Conservation (phyloP, 2,113 vertebrate species). For the Bolborhynchus lineola region DNA sequence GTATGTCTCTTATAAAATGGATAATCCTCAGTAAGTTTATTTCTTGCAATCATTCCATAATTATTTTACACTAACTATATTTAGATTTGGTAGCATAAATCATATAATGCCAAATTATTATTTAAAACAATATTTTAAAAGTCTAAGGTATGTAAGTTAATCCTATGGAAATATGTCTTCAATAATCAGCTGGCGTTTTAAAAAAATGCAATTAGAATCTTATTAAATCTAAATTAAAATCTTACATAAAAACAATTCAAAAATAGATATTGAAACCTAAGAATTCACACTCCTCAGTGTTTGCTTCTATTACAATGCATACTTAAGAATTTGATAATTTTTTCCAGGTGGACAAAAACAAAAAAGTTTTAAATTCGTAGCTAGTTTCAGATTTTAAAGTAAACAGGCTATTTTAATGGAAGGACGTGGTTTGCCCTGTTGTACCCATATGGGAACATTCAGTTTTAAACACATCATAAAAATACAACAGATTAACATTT, state of each 20-base stretch:
- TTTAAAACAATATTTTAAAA: conserved; percentile 47
- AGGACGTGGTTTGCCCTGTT: background rate
- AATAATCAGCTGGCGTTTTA: conserved; percentile 23
- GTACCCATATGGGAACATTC: conserved; percentile 58
- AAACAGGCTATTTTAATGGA: conserved; percentile 58
- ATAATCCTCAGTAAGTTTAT: background rate
- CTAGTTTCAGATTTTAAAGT: conserved; percentile 67
- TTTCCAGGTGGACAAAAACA: conserved; percentile 63
- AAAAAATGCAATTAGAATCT: conserved; percentile 48
- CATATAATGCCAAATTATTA: conserved; percentile 2
- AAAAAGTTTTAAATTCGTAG: conserved; percentile 52
- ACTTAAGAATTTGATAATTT: conserved; percentile 53
- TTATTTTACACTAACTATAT: background rate
- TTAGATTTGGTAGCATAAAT: conserved; percentile 44
- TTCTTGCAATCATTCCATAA: conserved; percentile 4
- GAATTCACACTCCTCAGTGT: conserved; percentile 43
- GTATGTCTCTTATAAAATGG: background rate
- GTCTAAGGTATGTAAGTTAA: conserved; percentile 6
- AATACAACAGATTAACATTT: conserved; percentile 53
- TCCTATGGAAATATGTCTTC: conserved; percentile 49
- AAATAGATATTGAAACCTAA: conserved; percentile 68
- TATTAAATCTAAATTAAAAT: conserved; percentile 69
- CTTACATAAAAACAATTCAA: conserved; percentile 49
- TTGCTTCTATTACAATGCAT: conserved; percentile 47
- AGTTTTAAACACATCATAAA: conserved; percentile 66